Percentiles rank a stretch among this genome's conserved stretches.
Evolutionary conservation across 2,797 vertebrate genomes (phyloP).

Genomic region (Sebastes oblongus): DNA sequence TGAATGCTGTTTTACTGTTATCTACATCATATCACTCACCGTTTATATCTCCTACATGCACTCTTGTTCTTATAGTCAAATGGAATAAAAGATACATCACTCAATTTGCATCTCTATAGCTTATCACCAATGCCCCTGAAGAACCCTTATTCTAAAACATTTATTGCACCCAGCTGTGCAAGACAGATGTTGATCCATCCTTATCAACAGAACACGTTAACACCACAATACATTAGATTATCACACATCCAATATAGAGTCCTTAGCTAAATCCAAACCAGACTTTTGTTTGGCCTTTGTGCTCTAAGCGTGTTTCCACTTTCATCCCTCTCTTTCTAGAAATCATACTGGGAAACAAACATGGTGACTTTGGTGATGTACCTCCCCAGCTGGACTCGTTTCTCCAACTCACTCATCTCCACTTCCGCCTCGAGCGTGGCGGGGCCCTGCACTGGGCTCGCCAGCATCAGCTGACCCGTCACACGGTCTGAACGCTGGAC

Average conservation of each 20-base stretch:
- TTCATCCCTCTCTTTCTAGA: slow-evolving; percentile 71
- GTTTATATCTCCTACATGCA: neutral
- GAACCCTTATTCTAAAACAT: neutral
- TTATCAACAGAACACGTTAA: neutral
- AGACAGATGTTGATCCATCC: neutral
- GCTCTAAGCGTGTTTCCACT: neutral
- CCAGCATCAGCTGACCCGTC: slow-evolving; percentile 88
- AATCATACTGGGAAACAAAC: slow-evolving; percentile 88
- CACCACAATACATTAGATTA: neutral
- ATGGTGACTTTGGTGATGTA: slow-evolving; percentile 89
- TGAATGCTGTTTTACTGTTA: slow-evolving; percentile 3
- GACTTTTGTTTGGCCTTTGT: slow-evolving; percentile 1
- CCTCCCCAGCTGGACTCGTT: slow-evolving; percentile 81
- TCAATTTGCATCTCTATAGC: slow-evolving; percentile 1
- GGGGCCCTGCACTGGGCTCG: slow-evolving; percentile 82
- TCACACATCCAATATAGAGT: slow-evolving; percentile 6
- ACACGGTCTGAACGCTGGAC: slow-evolving; percentile 85
- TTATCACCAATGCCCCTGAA: neutral
- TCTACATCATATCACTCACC: neutral
- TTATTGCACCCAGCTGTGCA: slow-evolving; percentile 9
- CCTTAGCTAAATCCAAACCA: neutral
- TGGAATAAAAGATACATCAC: neutral
- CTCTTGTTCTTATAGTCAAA: neutral
- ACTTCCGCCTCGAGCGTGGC: slow-evolving; percentile 85
- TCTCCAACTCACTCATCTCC: slow-evolving; percentile 90